Percentiles rank a stretch among this genome's conserved stretches.
Evolutionary conservation across 2,797 vertebrate genomes (phyloP).

Genomic region (Balearica regulorum): DNA sequence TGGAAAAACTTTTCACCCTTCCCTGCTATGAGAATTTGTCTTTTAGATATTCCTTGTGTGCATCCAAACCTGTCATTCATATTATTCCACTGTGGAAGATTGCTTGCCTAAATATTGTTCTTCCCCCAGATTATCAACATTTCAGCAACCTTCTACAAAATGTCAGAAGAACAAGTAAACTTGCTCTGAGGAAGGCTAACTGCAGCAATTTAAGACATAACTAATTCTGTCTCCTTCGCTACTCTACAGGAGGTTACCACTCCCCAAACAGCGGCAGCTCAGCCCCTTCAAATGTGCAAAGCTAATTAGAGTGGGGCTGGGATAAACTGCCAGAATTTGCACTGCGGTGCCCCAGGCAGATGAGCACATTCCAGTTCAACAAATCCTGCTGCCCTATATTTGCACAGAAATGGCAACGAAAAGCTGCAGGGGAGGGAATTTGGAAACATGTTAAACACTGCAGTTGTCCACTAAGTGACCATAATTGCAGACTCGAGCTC

Average conservation of each 20-base stretch:
- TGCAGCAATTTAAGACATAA: background rate
- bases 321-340: slow-evolving; percentile 7
- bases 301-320: slow-evolving; percentile 23
- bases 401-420: slow-evolving; percentile 14
- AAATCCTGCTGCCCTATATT: slow-evolving; percentile 29
- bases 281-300: background rate
- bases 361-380: slow-evolving; percentile 6
- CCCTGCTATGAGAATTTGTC: background rate
- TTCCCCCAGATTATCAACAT: background rate
- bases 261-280: background rate
- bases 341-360: slow-evolving; percentile 38
- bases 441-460: slow-evolving; percentile 22
- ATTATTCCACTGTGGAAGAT: background rate
- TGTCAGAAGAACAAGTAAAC: slow-evolving; percentile 20
- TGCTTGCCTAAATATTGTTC: slow-evolving; percentile 3
- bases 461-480: slow-evolving; percentile 47
- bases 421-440: slow-evolving; percentile 43
- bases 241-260: slow-evolving; percentile 1
- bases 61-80: slow-evolving; percentile 20
- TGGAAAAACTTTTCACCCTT: slow-evolving; percentile 25
- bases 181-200: slow-evolving; percentile 1
- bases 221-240: slow-evolving; percentile 1
- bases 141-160: slow-evolving; percentile 23
- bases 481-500: background rate
- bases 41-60: background rate